Percentiles rank a stretch among this genome's conserved stretches.
Evolutionary conservation across 1,140 invertebrate species (phyloP).

Genomic region (Meloidogyne chitwoodi): DNA sequence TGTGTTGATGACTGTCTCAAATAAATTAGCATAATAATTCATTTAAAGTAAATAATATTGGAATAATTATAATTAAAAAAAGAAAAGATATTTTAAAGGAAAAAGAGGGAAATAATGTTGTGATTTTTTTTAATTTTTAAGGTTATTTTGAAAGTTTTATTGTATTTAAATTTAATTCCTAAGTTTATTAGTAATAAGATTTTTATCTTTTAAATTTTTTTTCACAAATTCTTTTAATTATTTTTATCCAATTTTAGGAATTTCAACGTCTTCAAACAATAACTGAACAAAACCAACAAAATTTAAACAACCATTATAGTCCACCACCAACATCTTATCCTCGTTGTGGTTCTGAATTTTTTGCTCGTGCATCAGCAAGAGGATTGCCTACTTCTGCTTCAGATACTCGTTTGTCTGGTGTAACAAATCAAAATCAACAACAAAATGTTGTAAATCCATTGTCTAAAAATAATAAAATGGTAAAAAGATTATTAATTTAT

Average conservation of each 20-base stretch:
- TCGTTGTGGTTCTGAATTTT: slow-evolving; percentile 19
- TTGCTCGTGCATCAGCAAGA: slow-evolving; percentile 6
- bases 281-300: neutral
- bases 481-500: neutral
- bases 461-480: slow-evolving; percentile 7
- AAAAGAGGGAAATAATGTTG: neutral
- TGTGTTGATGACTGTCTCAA: neutral
- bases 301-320: neutral
- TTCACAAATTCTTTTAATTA: neutral
- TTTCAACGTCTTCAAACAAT: neutral
- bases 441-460: neutral
- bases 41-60: neutral
- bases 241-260: slow-evolving; percentile 3
- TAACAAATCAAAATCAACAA: neutral
- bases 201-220: no score
- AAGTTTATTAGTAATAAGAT: no score
- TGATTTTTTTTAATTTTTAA: no score
- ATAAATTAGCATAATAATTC: neutral
- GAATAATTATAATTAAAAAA: neutral
- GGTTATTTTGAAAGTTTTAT: no score
- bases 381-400: slow-evolving; percentile 16
- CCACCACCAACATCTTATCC: neutral
- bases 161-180: no score
- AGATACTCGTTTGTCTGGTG: slow-evolving; percentile 2
- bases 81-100: neutral